Conservation (phyloP, 2,888 invertebrate species). For the Tipula vernalis region DNA sequence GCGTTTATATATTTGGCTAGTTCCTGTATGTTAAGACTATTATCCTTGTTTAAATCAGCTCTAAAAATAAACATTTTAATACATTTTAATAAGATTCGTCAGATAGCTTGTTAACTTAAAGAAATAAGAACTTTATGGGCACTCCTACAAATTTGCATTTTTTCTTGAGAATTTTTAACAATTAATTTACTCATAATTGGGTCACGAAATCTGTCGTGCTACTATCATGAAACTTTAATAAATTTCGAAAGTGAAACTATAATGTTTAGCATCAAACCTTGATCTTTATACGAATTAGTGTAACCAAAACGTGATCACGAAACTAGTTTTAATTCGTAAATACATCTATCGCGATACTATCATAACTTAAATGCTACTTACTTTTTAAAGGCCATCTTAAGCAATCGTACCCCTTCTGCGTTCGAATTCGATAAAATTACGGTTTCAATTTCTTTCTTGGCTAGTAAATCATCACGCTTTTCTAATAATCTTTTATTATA, state of each 20-base stretch:
- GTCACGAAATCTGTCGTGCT: too few relatives aligned
- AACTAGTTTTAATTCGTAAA: background rate
- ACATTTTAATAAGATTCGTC: too few relatives aligned
- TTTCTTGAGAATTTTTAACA: too few relatives aligned
- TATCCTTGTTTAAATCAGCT: conserved; percentile 47
- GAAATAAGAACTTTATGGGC: too few relatives aligned
- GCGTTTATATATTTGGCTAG: conserved; percentile 51
- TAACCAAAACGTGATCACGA: background rate
- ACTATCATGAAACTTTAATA: too few relatives aligned
- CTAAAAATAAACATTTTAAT: conserved; percentile 28
- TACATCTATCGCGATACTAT: background rate
- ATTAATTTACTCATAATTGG: too few relatives aligned
- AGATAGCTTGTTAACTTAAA: too few relatives aligned
- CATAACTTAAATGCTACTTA: conserved; percentile 26
- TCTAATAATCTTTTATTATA: conserved; percentile 15
- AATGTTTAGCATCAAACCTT: background rate
- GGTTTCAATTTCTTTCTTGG: conserved; percentile 37
- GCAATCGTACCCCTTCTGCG: conserved; percentile 32
- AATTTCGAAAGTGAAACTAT: too few relatives aligned
- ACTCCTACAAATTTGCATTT: too few relatives aligned
- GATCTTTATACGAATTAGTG: background rate
- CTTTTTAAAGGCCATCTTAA: conserved; percentile 39
- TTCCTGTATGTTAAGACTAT: conserved; percentile 46
- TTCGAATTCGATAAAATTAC: conserved; percentile 38
- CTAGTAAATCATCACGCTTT: conserved; percentile 11